Evolutionary conservation across 2,888 invertebrate genomes (phyloP).

Genomic region (Mythimna vitellina): DNA sequence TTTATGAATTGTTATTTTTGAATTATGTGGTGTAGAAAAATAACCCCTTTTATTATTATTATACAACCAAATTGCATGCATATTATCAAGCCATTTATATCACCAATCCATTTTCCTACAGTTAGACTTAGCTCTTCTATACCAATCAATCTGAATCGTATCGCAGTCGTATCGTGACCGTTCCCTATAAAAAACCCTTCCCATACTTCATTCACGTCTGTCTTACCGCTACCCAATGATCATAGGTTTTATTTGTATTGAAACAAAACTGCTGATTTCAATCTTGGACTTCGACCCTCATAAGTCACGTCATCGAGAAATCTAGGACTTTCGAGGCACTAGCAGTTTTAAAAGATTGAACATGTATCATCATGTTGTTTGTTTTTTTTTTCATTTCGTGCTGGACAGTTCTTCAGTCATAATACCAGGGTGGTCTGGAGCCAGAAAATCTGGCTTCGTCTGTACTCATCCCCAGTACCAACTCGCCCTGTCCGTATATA

Average conservation of each 20-base stretch:
- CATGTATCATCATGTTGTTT: neutral
- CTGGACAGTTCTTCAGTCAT: too few relatives aligned
- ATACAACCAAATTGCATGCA: too few relatives aligned
- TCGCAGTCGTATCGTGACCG: constrained; percentile 45
- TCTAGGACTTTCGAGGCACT: neutral
- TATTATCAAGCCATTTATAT: too few relatives aligned
- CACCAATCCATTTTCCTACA: too few relatives aligned
- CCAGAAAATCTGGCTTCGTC: too few relatives aligned
- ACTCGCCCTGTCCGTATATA: too few relatives aligned
- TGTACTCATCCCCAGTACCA: too few relatives aligned
- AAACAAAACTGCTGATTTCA: constrained; percentile 53
- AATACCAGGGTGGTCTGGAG: too few relatives aligned
- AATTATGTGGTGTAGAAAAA: too few relatives aligned
- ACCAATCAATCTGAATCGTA: neutral
- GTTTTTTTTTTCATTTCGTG: neutral
- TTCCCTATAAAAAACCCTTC: constrained; percentile 48
- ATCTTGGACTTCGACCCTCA: constrained; percentile 45
- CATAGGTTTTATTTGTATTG: constrained; percentile 56
- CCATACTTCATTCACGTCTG: constrained; percentile 75
- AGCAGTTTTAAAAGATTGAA: neutral
- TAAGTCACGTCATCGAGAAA: constrained; percentile 51
- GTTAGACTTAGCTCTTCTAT: too few relatives aligned
- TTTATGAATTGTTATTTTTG: too few relatives aligned
- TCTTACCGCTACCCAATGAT: constrained; percentile 63
- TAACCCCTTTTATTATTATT: too few relatives aligned